phyloP scores from a whole-genome alignment of 2,888 invertebrate species.

The Eucera pruinosa region DNA sequence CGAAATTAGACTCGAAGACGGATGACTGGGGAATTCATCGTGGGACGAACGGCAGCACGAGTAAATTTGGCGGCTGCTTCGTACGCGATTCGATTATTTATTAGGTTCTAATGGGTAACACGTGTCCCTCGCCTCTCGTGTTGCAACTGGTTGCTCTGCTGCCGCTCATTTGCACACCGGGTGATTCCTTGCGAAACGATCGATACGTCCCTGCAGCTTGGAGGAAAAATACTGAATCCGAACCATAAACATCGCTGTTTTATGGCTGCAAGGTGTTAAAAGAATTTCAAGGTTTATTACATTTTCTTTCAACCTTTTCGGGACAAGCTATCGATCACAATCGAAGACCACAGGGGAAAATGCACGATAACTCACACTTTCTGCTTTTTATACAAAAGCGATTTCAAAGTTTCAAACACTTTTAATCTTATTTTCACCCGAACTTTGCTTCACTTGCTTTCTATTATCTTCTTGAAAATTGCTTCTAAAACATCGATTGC shows the following conservation, averaged over 20 bases:
- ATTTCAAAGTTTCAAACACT: too few species aligned
- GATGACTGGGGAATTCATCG: constrained; percentile 10
- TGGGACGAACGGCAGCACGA: constrained; percentile 8
- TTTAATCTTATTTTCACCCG: too few species aligned
- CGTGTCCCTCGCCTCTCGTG: constrained; percentile 36
- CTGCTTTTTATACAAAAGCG: too few species aligned
- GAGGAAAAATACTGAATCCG: constrained; percentile 3
- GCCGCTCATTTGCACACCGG: neutral
- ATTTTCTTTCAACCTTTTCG: neutral
- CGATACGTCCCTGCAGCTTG: neutral
- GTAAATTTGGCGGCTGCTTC: constrained; percentile 46
- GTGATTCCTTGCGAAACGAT: neutral
- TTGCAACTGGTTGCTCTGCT: constrained; percentile 4
- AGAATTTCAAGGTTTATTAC: constrained; percentile 5
- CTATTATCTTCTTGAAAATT: too few species aligned
- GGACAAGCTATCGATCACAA: neutral
- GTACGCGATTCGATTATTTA: constrained; percentile 74
- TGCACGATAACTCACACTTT: too few species aligned
- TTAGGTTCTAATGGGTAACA: constrained; percentile 56
- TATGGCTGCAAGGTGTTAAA: neutral
- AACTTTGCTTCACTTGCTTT: too few species aligned
- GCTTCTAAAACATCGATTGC: too few species aligned
- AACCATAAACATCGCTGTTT: neutral
- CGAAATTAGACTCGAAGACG: constrained; percentile 27
- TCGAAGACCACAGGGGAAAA: neutral